Base-by-base conservation (phyloP, 2,888 invertebrate genomes). In the Trichogramma dendrolimi region DNA sequence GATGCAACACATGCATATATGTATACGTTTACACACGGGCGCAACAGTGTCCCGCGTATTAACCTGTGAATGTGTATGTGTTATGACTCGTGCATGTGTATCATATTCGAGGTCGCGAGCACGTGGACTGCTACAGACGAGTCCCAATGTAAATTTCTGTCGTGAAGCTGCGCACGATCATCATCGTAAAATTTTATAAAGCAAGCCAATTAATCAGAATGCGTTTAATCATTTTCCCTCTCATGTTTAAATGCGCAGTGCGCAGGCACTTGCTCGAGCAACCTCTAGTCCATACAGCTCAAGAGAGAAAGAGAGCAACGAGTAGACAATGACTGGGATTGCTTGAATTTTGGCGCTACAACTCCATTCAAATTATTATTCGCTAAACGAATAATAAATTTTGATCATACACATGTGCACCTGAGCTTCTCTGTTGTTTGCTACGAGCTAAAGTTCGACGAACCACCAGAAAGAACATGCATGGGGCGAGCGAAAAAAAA, bases 121-220 rank as follows among this genome's bases (percentile, higher is more conserved):
- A 27, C 27, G 27, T 27, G 27, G 27, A 27, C 27, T 27, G 27
- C 27, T 27, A 3, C 27, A 27, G 27, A 27, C 27, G 27, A 27
- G 27, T 27, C 27, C 27, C 27, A 27, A 27, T 27, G 27, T 27
- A 3, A 27, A 27, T 27, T 27, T 27, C 27, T 3, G 27, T 27
- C 27, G 27, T 27, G 27, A 27, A 27, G 27, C 27, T 27, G 27
- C 27, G 27, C 27, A 27, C 3, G 3, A 27, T 27, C 27, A 27
- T 27, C 27, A 2, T 27, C 55, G 60, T 65, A 65, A 65, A 62
- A 65, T 65, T 62, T 62, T 60, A 65, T 62, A 60, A 65, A 60
- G 62, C 62, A 64, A 62, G 59, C 59, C 47, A 53, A 62, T 63
- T 63, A 62, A 58, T 60, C 60, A 60, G 65, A 60, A 63, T 49